Base-by-base conservation (phyloP, 2,797 vertebrate species). In the Tarsius wallacei region DNA sequence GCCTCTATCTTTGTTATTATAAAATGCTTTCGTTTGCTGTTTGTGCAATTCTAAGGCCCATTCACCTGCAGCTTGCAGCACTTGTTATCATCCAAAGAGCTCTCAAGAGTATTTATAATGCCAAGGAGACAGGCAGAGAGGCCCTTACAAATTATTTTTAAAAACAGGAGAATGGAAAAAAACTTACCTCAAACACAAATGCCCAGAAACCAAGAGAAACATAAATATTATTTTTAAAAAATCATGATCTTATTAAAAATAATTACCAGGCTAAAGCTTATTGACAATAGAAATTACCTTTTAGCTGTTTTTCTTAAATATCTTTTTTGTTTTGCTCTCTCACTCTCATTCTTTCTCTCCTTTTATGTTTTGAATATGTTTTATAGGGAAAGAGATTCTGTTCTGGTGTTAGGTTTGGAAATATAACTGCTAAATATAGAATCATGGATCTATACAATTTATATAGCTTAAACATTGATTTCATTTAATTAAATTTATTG, bases 21-120 rank as follows among this genome's bases (percentile, higher is more conserved):
- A 94, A 96, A 96, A 94, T 82, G 68, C 96, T 96, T 95, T 91
- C 22, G 2, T 97, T 97, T 97, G 94, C 96, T 97, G 90, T 97
- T 96, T 95, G 87, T 86, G 84, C 91, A 94, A 36, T 97, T 95
- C 84, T 85, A 61, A 97, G 94, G 57, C 95, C 87, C 90, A 97
- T 98, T 98, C 96, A 96, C 97, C 95, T 92, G 84, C 93, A 92
- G 83, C 97, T 96, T 96, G n/a, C 63, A 73, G 31, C 49, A 84
- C 91, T 98, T 96, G 95, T 93, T 96, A 93, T 96, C 94, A 97
- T 96, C 94, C 53, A 94, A 92, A 97, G 59, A 93, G 90, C 93
- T 93, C 97, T 96, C 97, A 73, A 84, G 97, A 94, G 97, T 42
- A 90, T 95, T 96, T 74, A 36, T 71, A 98, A 97, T 91, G 74